Conservation (phyloP, 2,888 invertebrate species). For the Stenolophus ochropezus region DNA sequence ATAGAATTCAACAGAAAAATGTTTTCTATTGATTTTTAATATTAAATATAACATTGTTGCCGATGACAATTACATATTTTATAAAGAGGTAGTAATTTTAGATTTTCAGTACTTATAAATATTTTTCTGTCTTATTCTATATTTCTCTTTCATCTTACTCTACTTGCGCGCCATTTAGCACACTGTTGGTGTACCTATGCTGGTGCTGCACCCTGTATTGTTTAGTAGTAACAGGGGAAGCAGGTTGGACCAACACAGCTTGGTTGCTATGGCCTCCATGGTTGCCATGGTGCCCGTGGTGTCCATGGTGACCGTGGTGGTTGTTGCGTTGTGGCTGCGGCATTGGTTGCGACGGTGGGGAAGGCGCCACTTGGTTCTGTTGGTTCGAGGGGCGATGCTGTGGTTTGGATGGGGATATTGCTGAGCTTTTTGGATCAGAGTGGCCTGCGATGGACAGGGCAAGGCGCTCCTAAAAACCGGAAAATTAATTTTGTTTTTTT, state of each 20-base stretch:
- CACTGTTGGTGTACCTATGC: conserved; percentile 34
- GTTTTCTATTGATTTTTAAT: background rate
- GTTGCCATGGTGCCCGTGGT: background rate
- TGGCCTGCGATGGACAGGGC: conserved; percentile 47
- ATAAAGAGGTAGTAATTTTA: background rate
- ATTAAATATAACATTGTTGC: background rate
- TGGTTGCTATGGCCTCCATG: background rate
- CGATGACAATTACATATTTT: background rate
- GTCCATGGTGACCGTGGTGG: background rate
- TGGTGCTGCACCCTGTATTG: conserved; percentile 9
- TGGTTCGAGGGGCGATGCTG: background rate
- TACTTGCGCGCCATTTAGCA: conserved; percentile 32
- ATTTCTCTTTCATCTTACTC: background rate
- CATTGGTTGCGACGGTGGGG: background rate
- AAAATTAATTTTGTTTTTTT: too few species aligned
- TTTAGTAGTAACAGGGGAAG: background rate
- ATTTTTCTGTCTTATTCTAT: background rate
- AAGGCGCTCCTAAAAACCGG: conserved; percentile 46
- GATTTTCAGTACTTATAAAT: background rate
- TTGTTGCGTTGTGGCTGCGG: conserved; percentile 6
- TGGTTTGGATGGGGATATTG: background rate
- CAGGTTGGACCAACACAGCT: background rate
- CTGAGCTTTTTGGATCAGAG: conserved; percentile 4
- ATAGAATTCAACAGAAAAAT: background rate
- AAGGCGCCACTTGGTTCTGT: background rate